Evolutionary conservation across 1,140 invertebrate genomes (phyloP).

Genomic region (Bombus confusus): DNA sequence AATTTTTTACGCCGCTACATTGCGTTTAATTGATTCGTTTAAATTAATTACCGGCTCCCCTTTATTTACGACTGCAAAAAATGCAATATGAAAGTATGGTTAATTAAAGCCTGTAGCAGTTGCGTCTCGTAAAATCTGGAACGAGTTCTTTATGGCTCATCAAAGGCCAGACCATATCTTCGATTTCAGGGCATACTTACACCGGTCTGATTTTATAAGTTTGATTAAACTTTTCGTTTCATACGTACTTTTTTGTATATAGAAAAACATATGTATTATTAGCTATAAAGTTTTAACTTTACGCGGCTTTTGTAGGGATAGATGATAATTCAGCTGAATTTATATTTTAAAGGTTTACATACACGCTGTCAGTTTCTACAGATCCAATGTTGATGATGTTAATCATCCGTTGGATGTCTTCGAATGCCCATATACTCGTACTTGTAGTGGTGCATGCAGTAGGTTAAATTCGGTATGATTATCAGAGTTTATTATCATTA

Average conservation of each 20-base stretch:
- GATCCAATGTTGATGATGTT: background rate
- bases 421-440: background rate
- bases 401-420: background rate
- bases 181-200: background rate
- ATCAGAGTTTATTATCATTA: too few species aligned
- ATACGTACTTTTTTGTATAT: background rate
- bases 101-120: background rate
- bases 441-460: background rate
- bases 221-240: background rate
- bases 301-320: too few species aligned
- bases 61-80: background rate
- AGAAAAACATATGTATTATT: background rate
- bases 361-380: background rate
- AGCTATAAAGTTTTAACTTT: background rate
- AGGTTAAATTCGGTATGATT: slow-evolving; percentile 3
- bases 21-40: background rate
- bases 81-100: background rate
- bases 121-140: background rate
- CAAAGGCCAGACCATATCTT: background rate
- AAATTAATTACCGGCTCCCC: background rate
- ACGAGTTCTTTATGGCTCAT: background rate
- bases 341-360: background rate
- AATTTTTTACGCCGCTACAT: background rate
- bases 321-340: background rate
- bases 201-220: background rate